These are phyloP conservation scores for Tyria jacobaeae DNA, from an alignment of 2,888 invertebrate genomes.

Conservation along the genomic window DNA sequence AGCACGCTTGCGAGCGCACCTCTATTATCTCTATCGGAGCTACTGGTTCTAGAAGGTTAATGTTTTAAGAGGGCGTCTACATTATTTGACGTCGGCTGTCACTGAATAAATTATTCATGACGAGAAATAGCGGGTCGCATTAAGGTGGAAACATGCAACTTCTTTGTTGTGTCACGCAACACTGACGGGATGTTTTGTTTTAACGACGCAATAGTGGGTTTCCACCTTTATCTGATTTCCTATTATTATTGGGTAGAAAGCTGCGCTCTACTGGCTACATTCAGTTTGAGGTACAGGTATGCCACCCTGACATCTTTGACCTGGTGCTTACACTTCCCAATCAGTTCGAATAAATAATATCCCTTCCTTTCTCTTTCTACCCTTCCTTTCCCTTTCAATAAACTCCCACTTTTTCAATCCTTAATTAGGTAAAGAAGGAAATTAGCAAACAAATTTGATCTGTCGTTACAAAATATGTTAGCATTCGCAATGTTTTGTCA, in stretches of 20 bases:
- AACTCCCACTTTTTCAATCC: neutral
- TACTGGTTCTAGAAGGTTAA: constrained; percentile 25
- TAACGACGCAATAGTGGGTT: no score
- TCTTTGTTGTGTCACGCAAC: no score
- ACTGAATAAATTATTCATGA: constrained; percentile 3
- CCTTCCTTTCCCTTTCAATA: no score
- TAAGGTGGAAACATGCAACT: neutral
- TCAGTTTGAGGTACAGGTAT: no score
- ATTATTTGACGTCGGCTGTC: constrained; percentile 8
- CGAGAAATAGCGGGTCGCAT: neutral
- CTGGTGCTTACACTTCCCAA: no score
- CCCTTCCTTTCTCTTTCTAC: no score
- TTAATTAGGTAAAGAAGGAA: neutral
- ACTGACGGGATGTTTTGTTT: no score
- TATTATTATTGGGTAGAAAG: no score
- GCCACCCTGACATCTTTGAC: no score
- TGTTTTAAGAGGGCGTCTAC: constrained; percentile 6
- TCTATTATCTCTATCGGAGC: constrained; percentile 33
- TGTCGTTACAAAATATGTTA: constrained; percentile 35
- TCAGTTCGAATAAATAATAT: no score
- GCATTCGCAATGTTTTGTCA: constrained; percentile 34
- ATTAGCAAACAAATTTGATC: constrained; percentile 15
- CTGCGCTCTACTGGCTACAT: no score
- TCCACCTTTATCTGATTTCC: no score
- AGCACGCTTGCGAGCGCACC: constrained; percentile 48